A percentile compares a stretch with the other conserved stretches of the same genome.
These are phyloP conservation scores for Microctonus aethiopoides DNA, from an alignment of 2,888 invertebrate genomes.

Conservation along the genomic window DNA sequence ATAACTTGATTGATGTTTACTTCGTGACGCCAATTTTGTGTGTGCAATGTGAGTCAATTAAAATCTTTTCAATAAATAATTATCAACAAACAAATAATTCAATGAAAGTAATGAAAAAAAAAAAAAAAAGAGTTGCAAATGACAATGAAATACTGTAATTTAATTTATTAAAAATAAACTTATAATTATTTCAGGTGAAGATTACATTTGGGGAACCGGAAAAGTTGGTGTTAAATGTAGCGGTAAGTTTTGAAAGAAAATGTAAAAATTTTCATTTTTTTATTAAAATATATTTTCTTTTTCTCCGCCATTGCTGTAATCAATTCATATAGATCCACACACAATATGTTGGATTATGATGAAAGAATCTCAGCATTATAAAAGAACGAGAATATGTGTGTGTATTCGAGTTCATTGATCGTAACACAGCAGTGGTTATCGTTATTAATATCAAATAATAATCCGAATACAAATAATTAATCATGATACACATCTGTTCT, in stretches of 20 bases:
- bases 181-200: constrained; percentile 68
- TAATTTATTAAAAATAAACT: neutral
- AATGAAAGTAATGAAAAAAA: neutral
- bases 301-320: neutral
- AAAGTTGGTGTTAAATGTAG: constrained; percentile 72
- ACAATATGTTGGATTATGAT: neutral
- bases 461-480: constrained; percentile 34
- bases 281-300: neutral
- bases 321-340: constrained; percentile 2
- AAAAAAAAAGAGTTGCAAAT: constrained; percentile 29
- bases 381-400: constrained; percentile 15
- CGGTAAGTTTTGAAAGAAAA: constrained; percentile 66
- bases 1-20: constrained; percentile 68
- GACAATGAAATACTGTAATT: neutral
- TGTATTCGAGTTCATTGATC: constrained; percentile 27
- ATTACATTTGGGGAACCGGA: constrained; percentile 75
- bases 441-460: constrained; percentile 34
- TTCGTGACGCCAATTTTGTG: constrained; percentile 71
- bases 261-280: constrained; percentile 14
- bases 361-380: constrained; percentile 7
- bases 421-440: constrained; percentile 36
- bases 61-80: neutral
- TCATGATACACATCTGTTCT: constrained; percentile 28
- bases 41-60: constrained; percentile 69
- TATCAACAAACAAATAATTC: neutral